phyloP scores from a whole-genome alignment of 2,113 vertebrate species.

The Ia io region DNA sequence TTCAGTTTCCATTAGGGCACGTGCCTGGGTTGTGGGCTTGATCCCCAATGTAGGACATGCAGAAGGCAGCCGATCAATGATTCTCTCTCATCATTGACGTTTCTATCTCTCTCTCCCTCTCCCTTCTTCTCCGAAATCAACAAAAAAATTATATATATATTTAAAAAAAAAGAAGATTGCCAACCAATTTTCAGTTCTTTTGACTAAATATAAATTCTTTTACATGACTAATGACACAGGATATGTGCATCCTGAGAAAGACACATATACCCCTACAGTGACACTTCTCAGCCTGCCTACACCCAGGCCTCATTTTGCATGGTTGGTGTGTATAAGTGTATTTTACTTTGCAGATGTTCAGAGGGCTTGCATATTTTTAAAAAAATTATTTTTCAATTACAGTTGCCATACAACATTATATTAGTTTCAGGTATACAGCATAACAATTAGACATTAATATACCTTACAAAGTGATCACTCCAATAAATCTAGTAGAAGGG shows the following conservation, averaged over 20 bases:
- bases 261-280: background rate
- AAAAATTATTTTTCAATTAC: background rate
- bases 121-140: too few relatives aligned
- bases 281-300: conserved; percentile 39
- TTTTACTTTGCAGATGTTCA: conserved; percentile 49
- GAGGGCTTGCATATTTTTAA: background rate
- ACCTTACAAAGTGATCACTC: background rate
- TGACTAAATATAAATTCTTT: conserved; percentile 53
- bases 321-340: background rate
- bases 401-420: background rate
- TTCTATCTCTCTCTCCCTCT: too few relatives aligned
- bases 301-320: conserved; percentile 15
- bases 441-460: background rate
- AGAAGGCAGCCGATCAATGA: too few relatives aligned
- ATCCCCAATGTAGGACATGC: too few relatives aligned
- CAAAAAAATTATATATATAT: too few relatives aligned
- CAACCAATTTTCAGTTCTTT: conserved; percentile 36
- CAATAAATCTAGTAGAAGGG: background rate
- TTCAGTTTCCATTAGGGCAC: too few relatives aligned
- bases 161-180: background rate
- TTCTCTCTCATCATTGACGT: too few relatives aligned
- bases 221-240: conserved; percentile 52
- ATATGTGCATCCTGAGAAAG: conserved; percentile 53
- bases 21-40: too few relatives aligned
- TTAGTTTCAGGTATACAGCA: background rate